Evolutionary conservation across 2,888 invertebrate genomes (phyloP).

Genomic region (Harpalus rufipes): DNA sequence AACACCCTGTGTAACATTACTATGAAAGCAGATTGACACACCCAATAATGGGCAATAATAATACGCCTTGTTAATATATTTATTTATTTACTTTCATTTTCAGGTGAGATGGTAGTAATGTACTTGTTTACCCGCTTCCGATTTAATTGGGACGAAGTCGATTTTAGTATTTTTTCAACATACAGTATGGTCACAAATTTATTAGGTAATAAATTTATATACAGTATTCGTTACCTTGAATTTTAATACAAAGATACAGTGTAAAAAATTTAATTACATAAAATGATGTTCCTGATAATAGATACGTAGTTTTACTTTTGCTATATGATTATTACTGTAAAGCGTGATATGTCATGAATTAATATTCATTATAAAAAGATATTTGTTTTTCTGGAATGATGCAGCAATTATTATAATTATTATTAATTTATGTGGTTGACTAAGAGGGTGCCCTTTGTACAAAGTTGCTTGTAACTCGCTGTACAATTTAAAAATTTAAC

Average conservation of each 20-base stretch:
- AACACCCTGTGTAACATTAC: too few relatives aligned
- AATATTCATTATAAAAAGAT: background rate
- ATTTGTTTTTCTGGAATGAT: constrained; percentile 3
- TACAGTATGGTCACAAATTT: constrained; percentile 91
- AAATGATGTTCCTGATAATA: constrained; percentile 32
- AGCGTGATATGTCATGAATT: constrained; percentile 38
- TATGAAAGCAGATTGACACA: too few relatives aligned
- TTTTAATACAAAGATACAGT: background rate
- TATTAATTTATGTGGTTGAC: too few relatives aligned
- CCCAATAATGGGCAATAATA: too few relatives aligned
- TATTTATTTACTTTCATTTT: background rate
- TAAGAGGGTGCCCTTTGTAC: too few relatives aligned
- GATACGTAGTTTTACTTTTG: background rate
- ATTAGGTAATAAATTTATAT: constrained; percentile 80
- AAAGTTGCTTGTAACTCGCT: background rate
- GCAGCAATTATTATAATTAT: background rate
- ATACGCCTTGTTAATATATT: background rate
- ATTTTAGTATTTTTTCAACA: constrained; percentile 91
- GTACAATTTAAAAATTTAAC: background rate
- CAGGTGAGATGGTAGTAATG: constrained; percentile 91
- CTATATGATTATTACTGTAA: background rate
- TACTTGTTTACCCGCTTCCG: constrained; percentile 90
- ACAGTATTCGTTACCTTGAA: background rate
- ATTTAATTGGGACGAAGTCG: constrained; percentile 93
- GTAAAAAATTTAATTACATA: constrained; percentile 2